A percentile compares a stretch with the other conserved stretches of the same genome.
phyloP scores from a whole-genome alignment of 2,888 invertebrate genomes.

The Torymus tubicola region DNA sequence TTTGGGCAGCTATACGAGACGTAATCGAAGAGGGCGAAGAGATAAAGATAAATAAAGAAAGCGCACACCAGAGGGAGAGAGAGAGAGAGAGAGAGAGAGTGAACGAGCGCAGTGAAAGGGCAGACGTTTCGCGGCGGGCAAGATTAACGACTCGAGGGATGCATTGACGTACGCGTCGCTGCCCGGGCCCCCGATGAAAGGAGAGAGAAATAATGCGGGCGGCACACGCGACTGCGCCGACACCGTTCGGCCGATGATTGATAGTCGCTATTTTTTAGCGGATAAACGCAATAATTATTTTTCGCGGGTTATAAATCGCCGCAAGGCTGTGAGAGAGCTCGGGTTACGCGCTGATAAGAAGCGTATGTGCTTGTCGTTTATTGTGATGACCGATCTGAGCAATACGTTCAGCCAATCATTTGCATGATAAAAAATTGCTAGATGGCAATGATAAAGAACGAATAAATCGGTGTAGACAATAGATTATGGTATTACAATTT shows the following conservation, averaged over 20 bases:
- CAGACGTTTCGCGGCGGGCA: not conserved
- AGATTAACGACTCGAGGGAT: conserved; percentile 41
- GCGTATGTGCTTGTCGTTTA: too few species aligned
- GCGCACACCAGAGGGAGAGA: not conserved
- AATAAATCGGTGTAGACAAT: too few species aligned
- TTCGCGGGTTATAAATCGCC: too few species aligned
- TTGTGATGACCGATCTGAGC: too few species aligned
- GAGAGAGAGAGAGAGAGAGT: conserved; percentile 12
- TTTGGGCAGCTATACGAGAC: not conserved
- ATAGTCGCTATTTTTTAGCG: not conserved
- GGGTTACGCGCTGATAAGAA: too few species aligned
- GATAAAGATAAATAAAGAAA: conserved; percentile 20
- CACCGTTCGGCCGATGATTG: conserved; percentile 11
- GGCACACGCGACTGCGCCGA: not conserved
- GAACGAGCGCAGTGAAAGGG: not conserved
- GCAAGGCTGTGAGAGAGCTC: too few species aligned
- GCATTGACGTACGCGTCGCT: conserved; percentile 4
- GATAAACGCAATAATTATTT: not conserved
- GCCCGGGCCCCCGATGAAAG: conserved; percentile 21
- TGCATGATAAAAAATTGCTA: too few species aligned
- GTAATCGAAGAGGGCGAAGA: conserved; percentile 19
- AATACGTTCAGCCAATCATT: too few species aligned
- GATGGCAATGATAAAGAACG: too few species aligned
- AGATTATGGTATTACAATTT: too few species aligned
- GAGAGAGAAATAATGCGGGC: conserved; percentile 25